Percentiles rank a stretch among this genome's conserved stretches.
Evolutionary conservation across 2,113 vertebrate genomes (phyloP).

Genomic region (Synodontis membranacea): DNA sequence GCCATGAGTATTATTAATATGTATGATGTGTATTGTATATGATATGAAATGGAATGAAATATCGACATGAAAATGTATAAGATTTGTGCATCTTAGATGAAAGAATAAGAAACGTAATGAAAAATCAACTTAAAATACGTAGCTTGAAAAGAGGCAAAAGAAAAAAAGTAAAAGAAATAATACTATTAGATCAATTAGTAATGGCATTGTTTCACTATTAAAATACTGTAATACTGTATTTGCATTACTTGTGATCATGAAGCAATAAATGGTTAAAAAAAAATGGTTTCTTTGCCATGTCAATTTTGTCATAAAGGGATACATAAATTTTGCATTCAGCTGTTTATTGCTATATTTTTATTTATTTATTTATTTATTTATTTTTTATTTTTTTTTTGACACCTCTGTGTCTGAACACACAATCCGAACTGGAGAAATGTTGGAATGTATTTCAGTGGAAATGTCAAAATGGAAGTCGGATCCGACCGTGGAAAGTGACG

Average conservation of each 20-base stretch:
- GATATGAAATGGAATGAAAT: neutral
- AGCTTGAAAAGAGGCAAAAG: neutral
- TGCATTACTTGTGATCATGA: neutral
- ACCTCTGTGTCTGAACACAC: neutral
- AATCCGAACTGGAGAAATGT: neutral
- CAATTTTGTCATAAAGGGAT: neutral
- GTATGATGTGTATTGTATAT: neutral
- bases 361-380: no score
- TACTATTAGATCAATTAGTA: neutral
- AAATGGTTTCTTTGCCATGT: neutral
- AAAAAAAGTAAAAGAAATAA: neutral
- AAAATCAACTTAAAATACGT: neutral
- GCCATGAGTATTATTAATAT: neutral
- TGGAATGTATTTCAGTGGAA: neutral
- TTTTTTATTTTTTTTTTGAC: neutral
- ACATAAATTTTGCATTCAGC: no score
- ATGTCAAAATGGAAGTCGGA: neutral
- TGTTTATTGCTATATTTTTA: no score
- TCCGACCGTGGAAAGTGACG: slow-evolving; percentile 28
- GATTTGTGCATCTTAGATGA: neutral
- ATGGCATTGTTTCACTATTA: neutral
- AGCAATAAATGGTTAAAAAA: neutral
- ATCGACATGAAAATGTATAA: neutral
- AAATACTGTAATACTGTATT: neutral
- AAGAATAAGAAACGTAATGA: neutral